These are phyloP conservation scores for Panzeria rudis DNA, from an alignment of 2,888 invertebrate species.

Conservation along the genomic window DNA sequence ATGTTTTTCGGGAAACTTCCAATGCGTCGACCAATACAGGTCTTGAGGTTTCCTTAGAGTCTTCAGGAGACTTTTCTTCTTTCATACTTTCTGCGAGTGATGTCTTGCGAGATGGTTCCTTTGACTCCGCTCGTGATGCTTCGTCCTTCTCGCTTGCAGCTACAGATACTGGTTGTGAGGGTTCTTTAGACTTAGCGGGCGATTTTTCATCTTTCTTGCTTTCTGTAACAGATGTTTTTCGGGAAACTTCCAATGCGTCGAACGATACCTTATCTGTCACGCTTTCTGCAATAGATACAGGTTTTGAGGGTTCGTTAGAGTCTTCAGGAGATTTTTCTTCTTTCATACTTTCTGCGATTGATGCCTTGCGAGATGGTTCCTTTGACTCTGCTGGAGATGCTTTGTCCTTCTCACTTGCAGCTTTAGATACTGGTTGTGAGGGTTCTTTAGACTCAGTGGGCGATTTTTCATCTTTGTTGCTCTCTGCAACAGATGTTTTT, in stretches of 20 bases:
- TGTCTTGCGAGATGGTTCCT: slow-evolving; percentile 30
- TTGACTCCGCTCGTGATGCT: slow-evolving; percentile 46
- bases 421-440: slow-evolving; percentile 71
- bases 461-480: slow-evolving; percentile 61
- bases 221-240: slow-evolving; percentile 59
- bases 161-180: slow-evolving; percentile 58
- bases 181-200: slow-evolving; percentile 14
- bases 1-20: slow-evolving; percentile 64
- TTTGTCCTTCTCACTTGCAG: slow-evolving; percentile 70
- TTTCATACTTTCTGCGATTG: slow-evolving; percentile 60
- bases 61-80: slow-evolving; percentile 41
- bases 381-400: slow-evolving; percentile 52
- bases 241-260: neutral
- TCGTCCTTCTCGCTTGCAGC: slow-evolving; percentile 56
- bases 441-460: slow-evolving; percentile 70
- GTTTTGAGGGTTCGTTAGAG: slow-evolving; percentile 68
- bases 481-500: slow-evolving; percentile 74
- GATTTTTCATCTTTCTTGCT: slow-evolving; percentile 66
- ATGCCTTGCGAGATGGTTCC: slow-evolving; percentile 62
- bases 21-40: slow-evolving; percentile 40
- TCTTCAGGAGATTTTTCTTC: slow-evolving; percentile 65
- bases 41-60: slow-evolving; percentile 50
- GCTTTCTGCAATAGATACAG: slow-evolving; percentile 55
- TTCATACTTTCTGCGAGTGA: slow-evolving; percentile 58
- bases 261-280: slow-evolving; percentile 23